A percentile compares a stretch with the other conserved stretches of the same genome.
Conservation (phyloP, 1,140 invertebrate species). For the Drosophila pallidifrons region DNA sequence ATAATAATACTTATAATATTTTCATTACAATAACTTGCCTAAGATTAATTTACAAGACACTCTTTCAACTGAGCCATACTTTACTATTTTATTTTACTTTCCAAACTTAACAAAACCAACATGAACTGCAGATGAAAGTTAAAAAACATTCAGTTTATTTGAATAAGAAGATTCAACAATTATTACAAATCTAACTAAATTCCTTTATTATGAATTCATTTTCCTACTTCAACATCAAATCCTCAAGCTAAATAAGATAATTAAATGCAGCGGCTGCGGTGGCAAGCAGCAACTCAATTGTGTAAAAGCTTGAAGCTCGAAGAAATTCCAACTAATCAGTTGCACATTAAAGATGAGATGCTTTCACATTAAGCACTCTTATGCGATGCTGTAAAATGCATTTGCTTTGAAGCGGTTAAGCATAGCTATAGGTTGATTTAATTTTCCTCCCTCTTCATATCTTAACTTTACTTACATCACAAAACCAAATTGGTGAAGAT, state of each 20-base stretch:
- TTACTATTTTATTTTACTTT: no score
- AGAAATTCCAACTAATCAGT: constrained; percentile 1
- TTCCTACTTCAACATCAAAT: background rate
- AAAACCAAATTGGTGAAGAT: constrained; percentile 1
- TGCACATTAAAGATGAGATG: background rate
- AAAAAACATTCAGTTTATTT: no score
- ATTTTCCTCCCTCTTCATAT: background rate
- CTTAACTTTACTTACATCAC: no score
- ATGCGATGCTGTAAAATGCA: background rate
- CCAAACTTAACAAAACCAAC: no score
- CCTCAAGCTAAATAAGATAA: background rate
- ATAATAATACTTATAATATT: no score
- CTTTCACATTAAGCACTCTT: background rate
- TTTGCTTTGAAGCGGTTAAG: background rate
- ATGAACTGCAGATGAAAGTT: no score
- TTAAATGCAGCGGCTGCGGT: background rate
- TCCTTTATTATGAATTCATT: no score
- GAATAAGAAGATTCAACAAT: no score
- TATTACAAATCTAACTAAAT: background rate
- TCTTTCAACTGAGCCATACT: no score
- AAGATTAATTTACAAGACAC: no score
- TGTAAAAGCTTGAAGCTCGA: background rate
- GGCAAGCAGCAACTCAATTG: background rate
- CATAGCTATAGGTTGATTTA: background rate
- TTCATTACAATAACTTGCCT: no score